These are phyloP conservation scores for Campylorhamphus procurvoides DNA, from an alignment of 2,113 vertebrate genomes.

Conservation along the genomic window DNA sequence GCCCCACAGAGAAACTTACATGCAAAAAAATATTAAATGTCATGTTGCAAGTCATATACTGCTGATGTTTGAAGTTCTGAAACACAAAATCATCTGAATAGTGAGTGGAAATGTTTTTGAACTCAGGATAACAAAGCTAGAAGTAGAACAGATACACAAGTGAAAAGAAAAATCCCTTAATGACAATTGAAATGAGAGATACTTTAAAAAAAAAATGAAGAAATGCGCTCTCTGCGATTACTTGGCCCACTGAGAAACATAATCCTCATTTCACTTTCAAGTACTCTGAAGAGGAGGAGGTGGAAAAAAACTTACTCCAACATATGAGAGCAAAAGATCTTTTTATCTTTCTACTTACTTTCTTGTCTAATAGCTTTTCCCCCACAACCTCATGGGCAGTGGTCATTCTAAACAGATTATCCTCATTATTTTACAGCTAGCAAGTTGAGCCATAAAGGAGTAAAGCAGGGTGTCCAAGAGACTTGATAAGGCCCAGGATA, in stretches of 20 bases:
- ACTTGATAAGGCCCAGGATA: not conserved
- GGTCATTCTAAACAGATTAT: not conserved
- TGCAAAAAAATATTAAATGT: constrained; percentile 10
- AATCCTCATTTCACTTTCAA: constrained; percentile 18
- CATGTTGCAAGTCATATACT: not conserved
- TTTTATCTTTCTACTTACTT: constrained; percentile 20
- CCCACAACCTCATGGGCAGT: not conserved
- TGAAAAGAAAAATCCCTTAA: not conserved
- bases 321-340: not conserved
- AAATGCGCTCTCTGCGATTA: not conserved
- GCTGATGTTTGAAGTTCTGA: constrained; percentile 5
- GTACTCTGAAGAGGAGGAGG: not conserved
- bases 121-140: not conserved
- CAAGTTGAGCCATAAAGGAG: not conserved
- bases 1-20: not conserved
- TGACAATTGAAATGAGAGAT: not conserved
- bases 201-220: not conserved
- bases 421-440: not conserved
- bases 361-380: not conserved
- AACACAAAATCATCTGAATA: not conserved
- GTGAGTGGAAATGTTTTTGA: not conserved
- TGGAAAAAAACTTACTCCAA: not conserved
- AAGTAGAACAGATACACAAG: not conserved
- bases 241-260: constrained; percentile 7
- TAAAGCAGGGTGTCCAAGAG: not conserved